These are phyloP conservation scores for Heliconius hermathena DNA, from an alignment of 1,140 invertebrate genomes.

Conservation along the genomic window DNA sequence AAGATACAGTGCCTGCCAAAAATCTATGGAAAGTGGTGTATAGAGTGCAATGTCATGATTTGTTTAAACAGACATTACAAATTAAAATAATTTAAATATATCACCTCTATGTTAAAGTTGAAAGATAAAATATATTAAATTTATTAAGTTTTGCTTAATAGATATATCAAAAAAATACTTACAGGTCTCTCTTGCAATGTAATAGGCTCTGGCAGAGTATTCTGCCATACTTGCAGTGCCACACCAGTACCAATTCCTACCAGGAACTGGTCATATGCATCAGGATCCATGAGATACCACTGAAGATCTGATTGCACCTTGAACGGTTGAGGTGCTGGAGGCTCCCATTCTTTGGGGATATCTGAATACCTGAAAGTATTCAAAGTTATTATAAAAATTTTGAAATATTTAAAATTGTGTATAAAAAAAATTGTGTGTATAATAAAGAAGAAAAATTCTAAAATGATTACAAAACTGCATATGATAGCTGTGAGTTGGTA, in stretches of 20 bases:
- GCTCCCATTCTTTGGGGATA: slow-evolving; percentile 96
- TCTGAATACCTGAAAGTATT: slow-evolving; percentile 88
- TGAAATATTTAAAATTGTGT: neutral
- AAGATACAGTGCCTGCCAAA: no score
- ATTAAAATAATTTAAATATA: no score
- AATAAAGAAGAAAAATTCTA: no score
- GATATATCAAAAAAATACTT: slow-evolving; percentile 43
- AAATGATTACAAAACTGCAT: no score
- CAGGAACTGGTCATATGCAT: slow-evolving; percentile 92
- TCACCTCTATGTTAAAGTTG: no score
- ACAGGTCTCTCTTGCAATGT: slow-evolving; percentile 92
- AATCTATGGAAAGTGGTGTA: no score
- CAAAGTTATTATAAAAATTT: neutral
- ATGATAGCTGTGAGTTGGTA: no score
- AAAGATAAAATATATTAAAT: no score
- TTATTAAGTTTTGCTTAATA: no score
- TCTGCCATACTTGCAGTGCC: slow-evolving; percentile 94
- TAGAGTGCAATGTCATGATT: no score
- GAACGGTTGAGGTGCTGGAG: slow-evolving; percentile 93
- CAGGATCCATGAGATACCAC: slow-evolving; percentile 94
- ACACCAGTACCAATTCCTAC: slow-evolving; percentile 92
- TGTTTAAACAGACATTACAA: no score
- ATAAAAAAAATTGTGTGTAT: no score
- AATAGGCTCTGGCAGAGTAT: slow-evolving; percentile 93
- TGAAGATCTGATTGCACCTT: slow-evolving; percentile 94